These are phyloP conservation scores for Hetaerina americana DNA, from an alignment of 1,140 invertebrate genomes.

Conservation along the genomic window DNA sequence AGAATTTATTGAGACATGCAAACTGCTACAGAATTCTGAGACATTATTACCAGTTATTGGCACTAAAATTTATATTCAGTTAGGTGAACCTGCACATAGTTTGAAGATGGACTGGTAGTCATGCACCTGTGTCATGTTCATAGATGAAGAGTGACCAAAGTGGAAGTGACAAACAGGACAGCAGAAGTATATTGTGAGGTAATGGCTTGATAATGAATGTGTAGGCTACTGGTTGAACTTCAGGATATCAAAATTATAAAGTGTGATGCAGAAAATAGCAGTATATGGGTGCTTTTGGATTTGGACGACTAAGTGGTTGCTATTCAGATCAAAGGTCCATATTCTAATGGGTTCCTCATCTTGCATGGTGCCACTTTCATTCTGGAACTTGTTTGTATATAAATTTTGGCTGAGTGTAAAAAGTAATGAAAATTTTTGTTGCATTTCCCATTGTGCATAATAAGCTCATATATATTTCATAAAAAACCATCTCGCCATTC, in stretches of 20 bases:
- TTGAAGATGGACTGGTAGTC: not conserved
- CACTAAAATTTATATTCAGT: not conserved
- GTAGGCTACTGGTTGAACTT: not conserved
- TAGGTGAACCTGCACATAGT: not conserved
- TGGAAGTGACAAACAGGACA: no score
- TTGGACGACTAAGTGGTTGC: not conserved
- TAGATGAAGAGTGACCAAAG: not conserved
- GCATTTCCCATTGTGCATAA: not conserved
- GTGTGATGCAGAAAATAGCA: not conserved
- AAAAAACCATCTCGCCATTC: not conserved
- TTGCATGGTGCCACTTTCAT: not conserved
- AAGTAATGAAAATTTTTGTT: conserved; percentile 1
- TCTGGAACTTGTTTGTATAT: not conserved
- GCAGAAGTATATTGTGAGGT: not conserved
- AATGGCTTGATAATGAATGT: not conserved
- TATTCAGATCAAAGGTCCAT: not conserved
- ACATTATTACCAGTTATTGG: not conserved
- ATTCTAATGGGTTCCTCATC: not conserved
- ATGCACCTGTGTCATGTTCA: not conserved
- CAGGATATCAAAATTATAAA: not conserved
- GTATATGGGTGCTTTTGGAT: not conserved
- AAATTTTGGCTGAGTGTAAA: not conserved
- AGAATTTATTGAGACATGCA: not conserved
- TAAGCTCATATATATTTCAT: not conserved
- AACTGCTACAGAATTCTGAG: not conserved